These are phyloP conservation scores for Hanleya hanleyi DNA, from an alignment of 2,888 invertebrate genomes.

Conservation along the genomic window DNA sequence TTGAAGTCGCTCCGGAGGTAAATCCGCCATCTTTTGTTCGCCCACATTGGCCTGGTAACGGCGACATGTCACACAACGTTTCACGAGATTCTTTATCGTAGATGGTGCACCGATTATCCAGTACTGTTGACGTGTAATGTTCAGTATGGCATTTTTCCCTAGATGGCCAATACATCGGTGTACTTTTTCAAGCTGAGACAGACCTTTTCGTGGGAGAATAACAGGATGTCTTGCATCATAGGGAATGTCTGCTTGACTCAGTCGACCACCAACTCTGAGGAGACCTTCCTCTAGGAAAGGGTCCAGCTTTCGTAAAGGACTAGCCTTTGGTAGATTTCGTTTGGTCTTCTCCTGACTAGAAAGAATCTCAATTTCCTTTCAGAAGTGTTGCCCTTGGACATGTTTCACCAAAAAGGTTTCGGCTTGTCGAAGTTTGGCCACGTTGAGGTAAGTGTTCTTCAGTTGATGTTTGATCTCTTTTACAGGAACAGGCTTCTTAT, in stretches of 20 bases:
- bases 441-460: not conserved
- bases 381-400: not conserved
- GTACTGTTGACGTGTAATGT: not conserved
- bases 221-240: slow-evolving; percentile 3
- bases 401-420: not conserved
- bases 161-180: not conserved
- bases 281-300: not conserved
- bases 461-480: not conserved
- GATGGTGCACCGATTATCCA: not conserved
- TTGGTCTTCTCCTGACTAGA: not conserved
- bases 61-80: not conserved
- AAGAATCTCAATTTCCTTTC: not conserved
- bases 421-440: not conserved
- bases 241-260: not conserved
- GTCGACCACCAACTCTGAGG: slow-evolving; percentile 8
- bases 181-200: not conserved
- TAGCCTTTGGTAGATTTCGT: not conserved
- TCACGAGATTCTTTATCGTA: not conserved
- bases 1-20: slow-evolving; percentile 7
- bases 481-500: not conserved
- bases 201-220: not conserved
- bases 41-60: not conserved
- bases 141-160: too few relatives aligned
- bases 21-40: slow-evolving; percentile 15
- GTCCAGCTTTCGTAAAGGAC: too few relatives aligned